Evolutionary conservation across 92 coral and sea anemone genomes (phyloP).

Genomic region (Palythoa caribaeorum): DNA sequence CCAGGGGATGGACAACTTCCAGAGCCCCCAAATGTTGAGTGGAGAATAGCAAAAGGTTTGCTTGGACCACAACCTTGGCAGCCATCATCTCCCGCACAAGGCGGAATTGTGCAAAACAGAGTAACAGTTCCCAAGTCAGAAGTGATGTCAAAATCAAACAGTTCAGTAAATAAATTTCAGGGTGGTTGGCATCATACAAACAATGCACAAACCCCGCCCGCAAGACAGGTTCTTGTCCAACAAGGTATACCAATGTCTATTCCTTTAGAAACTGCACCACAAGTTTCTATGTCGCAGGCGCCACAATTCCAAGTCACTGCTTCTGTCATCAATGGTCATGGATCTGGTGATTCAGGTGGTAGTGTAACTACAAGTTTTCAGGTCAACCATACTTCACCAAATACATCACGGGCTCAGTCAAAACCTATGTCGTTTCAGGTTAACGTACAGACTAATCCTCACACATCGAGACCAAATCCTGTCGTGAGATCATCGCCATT

Average conservation of each 20-base stretch:
- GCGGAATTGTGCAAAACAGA: slow-evolving; percentile 39
- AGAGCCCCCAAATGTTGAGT: slow-evolving; percentile 76
- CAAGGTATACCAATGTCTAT: slow-evolving; percentile 45
- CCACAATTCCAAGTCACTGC: slow-evolving; percentile 97
- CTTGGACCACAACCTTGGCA: slow-evolving; percentile 70
- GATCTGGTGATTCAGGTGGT: slow-evolving; percentile 49
- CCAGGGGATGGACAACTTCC: slow-evolving; percentile 43
- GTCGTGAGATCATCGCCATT: slow-evolving; percentile 57
- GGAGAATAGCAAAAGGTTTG: slow-evolving; percentile 69
- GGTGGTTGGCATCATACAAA: slow-evolving; percentile 74
- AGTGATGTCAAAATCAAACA: not conserved
- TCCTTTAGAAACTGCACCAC: slow-evolving; percentile 44
- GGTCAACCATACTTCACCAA: slow-evolving; percentile 38
- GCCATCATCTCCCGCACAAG: slow-evolving; percentile 39
- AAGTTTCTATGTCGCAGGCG: slow-evolving; percentile 31
- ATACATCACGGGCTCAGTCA: slow-evolving; percentile 56
- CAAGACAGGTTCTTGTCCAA: slow-evolving; percentile 56
- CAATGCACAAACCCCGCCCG: slow-evolving; percentile 38
- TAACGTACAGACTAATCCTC: slow-evolving; percentile 80
- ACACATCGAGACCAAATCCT: slow-evolving; percentile 45
- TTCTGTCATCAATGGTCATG: slow-evolving; percentile 72
- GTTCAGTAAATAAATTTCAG: slow-evolving; percentile 69
- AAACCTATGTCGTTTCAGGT: slow-evolving; percentile 91
- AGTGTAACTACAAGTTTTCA: slow-evolving; percentile 19
- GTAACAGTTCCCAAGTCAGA: not conserved